phyloP scores from a whole-genome alignment of 1,140 invertebrate species.

The Zaprionus lachaisei region DNA sequence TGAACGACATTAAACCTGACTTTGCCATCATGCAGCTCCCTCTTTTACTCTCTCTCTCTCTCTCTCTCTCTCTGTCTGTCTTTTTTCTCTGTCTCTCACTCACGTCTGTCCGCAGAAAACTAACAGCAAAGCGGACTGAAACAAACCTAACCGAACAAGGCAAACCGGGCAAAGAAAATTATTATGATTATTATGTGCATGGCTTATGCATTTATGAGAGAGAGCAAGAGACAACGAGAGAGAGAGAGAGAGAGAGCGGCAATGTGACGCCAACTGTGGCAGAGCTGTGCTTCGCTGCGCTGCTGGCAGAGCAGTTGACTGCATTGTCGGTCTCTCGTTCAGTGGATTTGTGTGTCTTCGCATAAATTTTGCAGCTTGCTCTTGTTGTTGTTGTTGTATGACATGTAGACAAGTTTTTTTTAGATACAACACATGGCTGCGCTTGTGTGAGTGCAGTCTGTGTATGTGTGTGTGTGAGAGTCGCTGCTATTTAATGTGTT shows the following conservation, averaged over 20 bases:
- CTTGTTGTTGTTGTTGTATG: constrained; percentile 14
- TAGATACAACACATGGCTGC: constrained; percentile 36
- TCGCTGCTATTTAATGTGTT: constrained; percentile 26
- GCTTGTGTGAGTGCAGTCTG: constrained; percentile 1
- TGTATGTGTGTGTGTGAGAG: constrained; percentile 8
- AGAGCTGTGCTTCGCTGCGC: constrained; percentile 20
- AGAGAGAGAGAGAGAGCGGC: constrained; percentile 12
- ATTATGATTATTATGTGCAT: constrained; percentile 64
- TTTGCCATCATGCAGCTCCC: constrained; percentile 49
- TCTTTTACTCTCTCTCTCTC: constrained; percentile 6
- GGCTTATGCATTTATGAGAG: constrained; percentile 45
- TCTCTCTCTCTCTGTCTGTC: constrained; percentile 22
- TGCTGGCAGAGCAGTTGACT: constrained; percentile 38
- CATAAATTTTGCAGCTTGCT: constrained; percentile 82
- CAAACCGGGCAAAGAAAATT: constrained; percentile 69
- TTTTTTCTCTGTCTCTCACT: constrained; percentile 7
- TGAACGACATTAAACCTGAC: constrained; percentile 82
- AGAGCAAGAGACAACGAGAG: constrained; percentile 12
- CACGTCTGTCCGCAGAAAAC: constrained; percentile 16
- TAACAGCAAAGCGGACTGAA: constrained; percentile 43
- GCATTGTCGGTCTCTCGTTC: constrained; percentile 79
- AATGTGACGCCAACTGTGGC: constrained; percentile 33
- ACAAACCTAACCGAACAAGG: constrained; percentile 64
- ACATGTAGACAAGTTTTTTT: constrained; percentile 79
- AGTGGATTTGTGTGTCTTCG: constrained; percentile 84